Evolutionary conservation across 2,888 invertebrate species (phyloP).

Genomic region (Brachylomia viminalis): DNA sequence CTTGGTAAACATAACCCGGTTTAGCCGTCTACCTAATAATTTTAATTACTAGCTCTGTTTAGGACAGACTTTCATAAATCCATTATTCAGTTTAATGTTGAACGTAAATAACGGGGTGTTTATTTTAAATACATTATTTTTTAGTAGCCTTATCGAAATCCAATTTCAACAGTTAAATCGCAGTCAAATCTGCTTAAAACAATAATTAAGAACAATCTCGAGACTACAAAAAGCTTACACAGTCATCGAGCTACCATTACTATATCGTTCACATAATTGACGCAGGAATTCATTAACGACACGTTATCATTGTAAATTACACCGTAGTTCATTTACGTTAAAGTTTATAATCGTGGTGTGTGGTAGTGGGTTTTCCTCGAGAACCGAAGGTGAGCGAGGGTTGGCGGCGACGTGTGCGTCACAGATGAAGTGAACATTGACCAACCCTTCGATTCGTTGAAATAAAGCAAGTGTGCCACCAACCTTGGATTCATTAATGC

Average conservation of each 20-base stretch:
- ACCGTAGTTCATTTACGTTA: slow-evolving; percentile 61
- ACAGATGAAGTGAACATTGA: slow-evolving; percentile 66
- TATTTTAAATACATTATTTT: not conserved
- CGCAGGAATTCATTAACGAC: slow-evolving; percentile 73
- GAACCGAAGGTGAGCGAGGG: slow-evolving; percentile 80
- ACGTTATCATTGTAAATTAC: slow-evolving; percentile 58
- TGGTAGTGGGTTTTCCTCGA: slow-evolving; percentile 79
- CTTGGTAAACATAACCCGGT: not conserved
- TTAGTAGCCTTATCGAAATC: not conserved
- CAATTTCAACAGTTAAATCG: not conserved
- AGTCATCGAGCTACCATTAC: slow-evolving; percentile 64
- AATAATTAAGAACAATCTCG: slow-evolving; percentile 42
- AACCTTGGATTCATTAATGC: slow-evolving; percentile 61
- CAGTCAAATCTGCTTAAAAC: slow-evolving; percentile 7
- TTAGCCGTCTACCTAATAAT: not conserved
- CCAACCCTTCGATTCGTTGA: slow-evolving; percentile 76
- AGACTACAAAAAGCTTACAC: slow-evolving; percentile 60
- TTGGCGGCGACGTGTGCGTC: slow-evolving; percentile 75
- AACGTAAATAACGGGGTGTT: not conserved
- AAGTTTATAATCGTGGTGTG: slow-evolving; percentile 62
- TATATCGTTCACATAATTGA: slow-evolving; percentile 71
- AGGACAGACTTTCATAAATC: not conserved
- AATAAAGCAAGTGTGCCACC: slow-evolving; percentile 50
- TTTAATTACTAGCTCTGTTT: not conserved
- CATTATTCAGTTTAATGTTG: not conserved